Base-by-base conservation (phyloP, 2,797 vertebrate genomes). In the Margarornis squamiger region DNA sequence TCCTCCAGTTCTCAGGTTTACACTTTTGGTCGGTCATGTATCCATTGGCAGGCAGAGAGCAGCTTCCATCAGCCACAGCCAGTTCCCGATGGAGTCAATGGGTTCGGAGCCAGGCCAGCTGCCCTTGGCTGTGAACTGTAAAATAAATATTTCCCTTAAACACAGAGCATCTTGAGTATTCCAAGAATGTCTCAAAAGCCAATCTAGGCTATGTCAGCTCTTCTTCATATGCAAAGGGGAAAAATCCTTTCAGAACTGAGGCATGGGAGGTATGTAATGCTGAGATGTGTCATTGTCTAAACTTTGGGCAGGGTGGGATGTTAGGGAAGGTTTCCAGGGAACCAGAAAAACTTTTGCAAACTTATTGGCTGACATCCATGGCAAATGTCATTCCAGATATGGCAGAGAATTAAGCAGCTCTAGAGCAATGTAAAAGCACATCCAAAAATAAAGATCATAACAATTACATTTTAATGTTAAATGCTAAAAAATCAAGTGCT, bases 321-420 rank as follows among this genome's bases (percentile, higher is more conserved):
- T 94, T 94, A 92, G 89, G 89, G 89, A 80, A 74, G 73, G 94
- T 96, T 94, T 95, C 95, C 87, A 97, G 90, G 96, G 81, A 96
- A 86, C 95, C 72, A 93, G 91, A 58, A 95, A 95, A 96, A 97
- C 93, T 93, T 95, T 96, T 51, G 43, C 89, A 55, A 93, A 94
- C 73, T 90, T 78, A 43, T 1, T 95, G 92, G 91, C 95, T 81
- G 85, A 55, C 87, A 70, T 86, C 82, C 96, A 84, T 9, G 26
- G 87, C 89, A 92, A 96, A 93, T 96, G 93, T 93, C 87, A 90
- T 90, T 97, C 95, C 91, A 90, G 92, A 96, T 96, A 95, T 88
- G 91, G 93, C 87, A 90, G 91, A 55, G 91, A 92, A 92, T 88
- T 93, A 90, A 86, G 87, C 70, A 76, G 81, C 62, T 93, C 75